Evolutionary conservation across 2,797 vertebrate species (phyloP).

Genomic region (Pseudocheirus occidentalis): DNA sequence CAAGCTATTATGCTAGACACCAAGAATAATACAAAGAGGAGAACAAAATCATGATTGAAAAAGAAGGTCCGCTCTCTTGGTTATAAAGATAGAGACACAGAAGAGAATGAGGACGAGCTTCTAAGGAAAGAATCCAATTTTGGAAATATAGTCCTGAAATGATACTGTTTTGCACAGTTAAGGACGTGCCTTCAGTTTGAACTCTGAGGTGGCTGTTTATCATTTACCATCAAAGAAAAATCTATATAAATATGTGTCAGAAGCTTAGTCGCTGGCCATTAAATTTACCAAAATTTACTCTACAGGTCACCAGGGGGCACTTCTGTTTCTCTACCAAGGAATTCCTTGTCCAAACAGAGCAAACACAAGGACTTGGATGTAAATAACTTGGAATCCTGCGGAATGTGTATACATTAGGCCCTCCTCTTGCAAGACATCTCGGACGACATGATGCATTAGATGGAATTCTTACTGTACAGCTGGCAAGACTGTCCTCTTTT

Average conservation of each 20-base stretch:
- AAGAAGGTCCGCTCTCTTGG: neutral
- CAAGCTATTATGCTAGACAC: neutral
- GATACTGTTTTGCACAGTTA: neutral
- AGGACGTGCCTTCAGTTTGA: neutral
- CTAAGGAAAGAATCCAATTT: slow-evolving; percentile 23
- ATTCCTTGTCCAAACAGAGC: slow-evolving; percentile 46
- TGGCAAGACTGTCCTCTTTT: slow-evolving; percentile 1
- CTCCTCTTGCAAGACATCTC: slow-evolving; percentile 26
- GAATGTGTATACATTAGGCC: slow-evolving; percentile 19
- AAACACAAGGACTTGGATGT: slow-evolving; percentile 30
- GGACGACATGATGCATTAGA: neutral
- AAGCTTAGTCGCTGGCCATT: slow-evolving; percentile 25
- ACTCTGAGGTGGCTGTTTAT: slow-evolving; percentile 9
- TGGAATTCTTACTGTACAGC: slow-evolving; percentile 17
- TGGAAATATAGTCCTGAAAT: slow-evolving; percentile 20
- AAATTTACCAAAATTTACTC: slow-evolving; percentile 40
- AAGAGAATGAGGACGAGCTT: neutral
- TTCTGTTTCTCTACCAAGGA: slow-evolving; percentile 32
- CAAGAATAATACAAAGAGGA: neutral
- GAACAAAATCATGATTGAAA: neutral
- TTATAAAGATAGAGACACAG: neutral
- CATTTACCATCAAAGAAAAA: slow-evolving; percentile 29
- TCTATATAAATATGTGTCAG: neutral
- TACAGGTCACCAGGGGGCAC: neutral
- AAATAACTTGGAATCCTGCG: slow-evolving; percentile 45